phyloP scores from a whole-genome alignment of 1,140 invertebrate species.

The Hermatobates lingyangjiaoensis region DNA sequence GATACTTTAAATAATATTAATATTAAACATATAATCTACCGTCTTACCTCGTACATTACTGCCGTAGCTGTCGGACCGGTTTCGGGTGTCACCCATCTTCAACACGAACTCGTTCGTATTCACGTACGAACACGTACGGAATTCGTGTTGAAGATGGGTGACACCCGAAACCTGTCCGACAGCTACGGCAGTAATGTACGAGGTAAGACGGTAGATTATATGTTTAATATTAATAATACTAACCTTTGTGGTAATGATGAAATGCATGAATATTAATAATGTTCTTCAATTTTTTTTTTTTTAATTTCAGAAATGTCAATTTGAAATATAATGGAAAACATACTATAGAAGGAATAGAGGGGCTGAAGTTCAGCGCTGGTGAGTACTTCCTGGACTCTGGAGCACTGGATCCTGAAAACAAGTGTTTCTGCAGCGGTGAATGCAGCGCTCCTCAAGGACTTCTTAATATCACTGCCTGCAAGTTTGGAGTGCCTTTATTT shows the following conservation, averaged over 20 bases:
- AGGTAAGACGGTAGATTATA: too few species aligned
- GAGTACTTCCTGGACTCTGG: slow-evolving; percentile 26
- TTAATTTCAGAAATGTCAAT: slow-evolving; percentile 16
- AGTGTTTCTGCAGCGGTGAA: slow-evolving; percentile 49
- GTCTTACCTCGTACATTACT: too few species aligned
- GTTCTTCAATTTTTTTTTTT: slow-evolving; percentile 2
- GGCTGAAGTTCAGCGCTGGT: slow-evolving; percentile 24
- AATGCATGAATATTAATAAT: neutral
- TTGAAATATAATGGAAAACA: slow-evolving; percentile 34
- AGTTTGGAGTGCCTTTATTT: slow-evolving; percentile 39
- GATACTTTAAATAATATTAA: neutral
- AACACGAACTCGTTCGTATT: neutral
- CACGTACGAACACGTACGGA: neutral
- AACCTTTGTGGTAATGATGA: too few species aligned
- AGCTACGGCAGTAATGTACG: too few species aligned
- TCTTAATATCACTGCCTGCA: slow-evolving; percentile 28
- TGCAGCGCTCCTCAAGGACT: slow-evolving; percentile 41
- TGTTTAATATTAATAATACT: too few species aligned
- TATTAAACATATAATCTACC: too few species aligned
- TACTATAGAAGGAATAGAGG: slow-evolving; percentile 22
- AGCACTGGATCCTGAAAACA: slow-evolving; percentile 35
- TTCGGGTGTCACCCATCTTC: too few species aligned
- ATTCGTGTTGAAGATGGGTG: too few species aligned
- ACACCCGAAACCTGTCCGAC: too few species aligned
- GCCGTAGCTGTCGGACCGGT: too few species aligned